Percentiles rank a stretch among this genome's conserved stretches.
These are phyloP conservation scores for Melanotaenia duboulayi DNA, from an alignment of 2,113 vertebrate genomes.

Conservation along the genomic window DNA sequence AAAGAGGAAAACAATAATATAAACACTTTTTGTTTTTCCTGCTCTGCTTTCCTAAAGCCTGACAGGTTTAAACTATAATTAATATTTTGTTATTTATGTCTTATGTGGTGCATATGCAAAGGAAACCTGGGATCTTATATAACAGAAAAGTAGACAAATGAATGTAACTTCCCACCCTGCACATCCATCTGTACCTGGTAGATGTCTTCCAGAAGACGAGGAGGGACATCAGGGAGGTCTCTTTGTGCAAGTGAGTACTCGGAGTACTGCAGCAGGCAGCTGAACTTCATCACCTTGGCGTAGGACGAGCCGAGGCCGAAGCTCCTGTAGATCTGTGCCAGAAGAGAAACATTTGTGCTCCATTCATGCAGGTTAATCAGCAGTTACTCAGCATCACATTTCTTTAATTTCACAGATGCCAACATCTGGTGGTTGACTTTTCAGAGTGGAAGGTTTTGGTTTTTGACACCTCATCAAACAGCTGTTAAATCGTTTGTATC, in stretches of 20 bases:
- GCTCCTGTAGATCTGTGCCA: slow-evolving; percentile 72
- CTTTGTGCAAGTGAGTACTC: slow-evolving; percentile 53
- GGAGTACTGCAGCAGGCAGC: slow-evolving; percentile 65
- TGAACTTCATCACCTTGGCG: slow-evolving; percentile 78
- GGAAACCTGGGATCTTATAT: too few relatives aligned
- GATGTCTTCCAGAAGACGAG: slow-evolving; percentile 71
- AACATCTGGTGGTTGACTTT: slow-evolving; percentile 48
- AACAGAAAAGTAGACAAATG: too few relatives aligned
- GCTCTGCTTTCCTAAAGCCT: too few relatives aligned
- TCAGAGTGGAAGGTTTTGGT: background rate
- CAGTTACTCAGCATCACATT: background rate
- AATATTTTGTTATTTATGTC: too few relatives aligned
- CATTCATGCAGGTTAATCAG: background rate
- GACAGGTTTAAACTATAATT: too few relatives aligned
- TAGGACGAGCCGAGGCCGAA: slow-evolving; percentile 81
- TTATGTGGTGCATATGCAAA: too few relatives aligned
- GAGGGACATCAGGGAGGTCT: slow-evolving; percentile 68
- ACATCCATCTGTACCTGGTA: slow-evolving; percentile 74
- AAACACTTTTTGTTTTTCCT: too few relatives aligned
- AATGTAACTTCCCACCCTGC: too few relatives aligned
- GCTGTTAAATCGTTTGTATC: slow-evolving; percentile 33
- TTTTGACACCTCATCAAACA: slow-evolving; percentile 48
- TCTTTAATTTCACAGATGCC: slow-evolving; percentile 32
- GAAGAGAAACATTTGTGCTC: background rate
- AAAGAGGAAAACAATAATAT: too few relatives aligned